Conservation (phyloP, 2,797 vertebrate genomes). For the Paramormyrops hopkinsi region DNA sequence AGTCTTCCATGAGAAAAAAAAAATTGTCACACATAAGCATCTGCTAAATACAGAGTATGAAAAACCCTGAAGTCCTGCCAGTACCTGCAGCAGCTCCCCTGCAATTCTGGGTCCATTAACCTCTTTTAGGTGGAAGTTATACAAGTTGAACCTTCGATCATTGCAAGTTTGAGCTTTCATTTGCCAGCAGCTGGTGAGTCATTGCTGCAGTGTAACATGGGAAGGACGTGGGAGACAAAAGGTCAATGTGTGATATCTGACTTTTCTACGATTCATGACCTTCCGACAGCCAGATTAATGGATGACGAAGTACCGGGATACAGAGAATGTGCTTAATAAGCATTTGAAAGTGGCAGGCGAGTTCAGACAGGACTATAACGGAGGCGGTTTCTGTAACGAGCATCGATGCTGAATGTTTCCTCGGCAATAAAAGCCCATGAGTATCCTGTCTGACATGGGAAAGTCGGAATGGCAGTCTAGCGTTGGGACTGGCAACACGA, state of each 20-base stretch:
- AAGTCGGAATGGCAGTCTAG: neutral
- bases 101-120: neutral
- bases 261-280: neutral
- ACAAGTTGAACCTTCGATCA: neutral
- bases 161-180: neutral
- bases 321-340: neutral
- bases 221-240: neutral
- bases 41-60: neutral
- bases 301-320: neutral
- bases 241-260: neutral
- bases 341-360: neutral
- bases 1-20: neutral
- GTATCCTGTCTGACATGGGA: neutral
- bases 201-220: conserved; percentile 4
- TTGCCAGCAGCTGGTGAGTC: neutral
- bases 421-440: neutral
- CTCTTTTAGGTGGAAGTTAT: neutral
- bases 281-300: neutral
- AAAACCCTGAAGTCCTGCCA: neutral
- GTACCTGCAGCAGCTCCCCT: neutral
- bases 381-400: neutral
- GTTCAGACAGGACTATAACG: neutral
- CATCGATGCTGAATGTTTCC: neutral
- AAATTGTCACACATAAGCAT: neutral
- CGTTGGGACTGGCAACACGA: neutral